These are phyloP conservation scores for Metridium senile DNA, from an alignment of 92 coral and sea anemone genomes.

Conservation along the genomic window DNA sequence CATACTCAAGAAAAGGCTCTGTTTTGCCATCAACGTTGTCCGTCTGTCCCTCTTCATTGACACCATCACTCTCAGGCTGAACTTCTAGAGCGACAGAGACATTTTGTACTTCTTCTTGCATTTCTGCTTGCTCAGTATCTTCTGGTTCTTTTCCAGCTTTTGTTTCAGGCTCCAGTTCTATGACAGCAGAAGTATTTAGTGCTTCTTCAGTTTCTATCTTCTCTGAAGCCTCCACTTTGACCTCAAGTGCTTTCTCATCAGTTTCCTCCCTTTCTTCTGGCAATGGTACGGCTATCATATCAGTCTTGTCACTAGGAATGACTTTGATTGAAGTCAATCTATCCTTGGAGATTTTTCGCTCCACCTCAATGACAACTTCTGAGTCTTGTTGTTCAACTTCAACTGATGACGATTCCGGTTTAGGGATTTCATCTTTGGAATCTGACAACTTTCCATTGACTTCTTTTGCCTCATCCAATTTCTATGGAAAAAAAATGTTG, in stretches of 20 bases:
- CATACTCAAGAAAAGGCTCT: conserved; percentile 59
- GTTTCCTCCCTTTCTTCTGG: conserved; percentile 24
- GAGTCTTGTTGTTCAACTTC: conserved; percentile 13
- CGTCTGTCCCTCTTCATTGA: conserved; percentile 1
- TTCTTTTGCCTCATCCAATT: conserved; percentile 22
- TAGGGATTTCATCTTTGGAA: conserved; percentile 24
- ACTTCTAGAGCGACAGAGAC: conserved; percentile 33
- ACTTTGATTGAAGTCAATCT: conserved; percentile 26
- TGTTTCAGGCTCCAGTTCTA: neutral
- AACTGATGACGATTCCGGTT: neutral
- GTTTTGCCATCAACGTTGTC: conserved; percentile 41
- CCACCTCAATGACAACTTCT: conserved; percentile 38
- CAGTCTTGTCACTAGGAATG: conserved; percentile 17
- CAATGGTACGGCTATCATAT: conserved; percentile 10
- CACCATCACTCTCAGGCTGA: conserved; percentile 31
- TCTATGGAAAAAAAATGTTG: too few relatives aligned
- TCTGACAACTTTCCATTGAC: conserved; percentile 3
- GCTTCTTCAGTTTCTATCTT: conserved; percentile 15
- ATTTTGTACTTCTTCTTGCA: conserved; percentile 33
- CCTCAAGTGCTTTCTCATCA: conserved; percentile 17
- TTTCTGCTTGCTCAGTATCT: conserved; percentile 1
- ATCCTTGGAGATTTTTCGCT: conserved; percentile 35
- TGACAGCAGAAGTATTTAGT: neutral
- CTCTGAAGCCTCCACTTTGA: conserved; percentile 2
- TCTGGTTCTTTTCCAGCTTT: conserved; percentile 6